Conservation (phyloP, 2,888 invertebrate genomes). For the Ferrisia virgata region DNA sequence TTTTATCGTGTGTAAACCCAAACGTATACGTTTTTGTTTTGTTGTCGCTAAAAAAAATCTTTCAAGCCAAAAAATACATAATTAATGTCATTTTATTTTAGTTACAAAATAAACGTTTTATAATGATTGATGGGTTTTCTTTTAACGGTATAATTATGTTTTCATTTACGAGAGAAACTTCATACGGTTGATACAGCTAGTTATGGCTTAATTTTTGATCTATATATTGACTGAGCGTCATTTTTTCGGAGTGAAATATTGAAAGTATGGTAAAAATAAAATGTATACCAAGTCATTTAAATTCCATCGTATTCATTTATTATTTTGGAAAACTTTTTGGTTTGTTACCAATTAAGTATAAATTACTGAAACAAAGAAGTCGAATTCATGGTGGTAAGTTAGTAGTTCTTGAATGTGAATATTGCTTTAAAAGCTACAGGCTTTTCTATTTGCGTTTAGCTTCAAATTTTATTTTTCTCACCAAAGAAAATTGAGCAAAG, state of each 20-base stretch:
- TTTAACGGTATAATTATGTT: not conserved
- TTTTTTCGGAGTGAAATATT: not conserved
- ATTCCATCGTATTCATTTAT: constrained; percentile 38
- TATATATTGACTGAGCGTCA: not conserved
- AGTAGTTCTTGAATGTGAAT: not conserved
- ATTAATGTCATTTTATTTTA: constrained; percentile 28
- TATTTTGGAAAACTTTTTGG: constrained; percentile 46
- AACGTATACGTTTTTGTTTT: not conserved
- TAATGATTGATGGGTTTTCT: not conserved
- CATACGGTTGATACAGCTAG: not conserved
- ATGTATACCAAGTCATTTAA: constrained; percentile 26
- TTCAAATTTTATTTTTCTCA: no score
- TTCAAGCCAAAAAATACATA: constrained; percentile 28
- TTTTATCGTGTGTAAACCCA: not conserved
- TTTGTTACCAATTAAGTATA: constrained; percentile 41
- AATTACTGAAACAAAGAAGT: not conserved
- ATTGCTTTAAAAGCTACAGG: no score
- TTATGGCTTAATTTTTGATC: not conserved
- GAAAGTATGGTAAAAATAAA: not conserved
- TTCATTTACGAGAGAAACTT: not conserved
- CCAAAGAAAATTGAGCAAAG: no score
- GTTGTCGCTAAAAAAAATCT: constrained; percentile 3
- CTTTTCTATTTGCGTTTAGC: no score
- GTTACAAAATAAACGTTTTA: constrained; percentile 23
- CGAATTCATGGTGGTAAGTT: not conserved